Evolutionary conservation across 2,888 invertebrate genomes (phyloP), one percentile per base, ranked within the genome.

Genomic region (Torymus auratus): DNA sequence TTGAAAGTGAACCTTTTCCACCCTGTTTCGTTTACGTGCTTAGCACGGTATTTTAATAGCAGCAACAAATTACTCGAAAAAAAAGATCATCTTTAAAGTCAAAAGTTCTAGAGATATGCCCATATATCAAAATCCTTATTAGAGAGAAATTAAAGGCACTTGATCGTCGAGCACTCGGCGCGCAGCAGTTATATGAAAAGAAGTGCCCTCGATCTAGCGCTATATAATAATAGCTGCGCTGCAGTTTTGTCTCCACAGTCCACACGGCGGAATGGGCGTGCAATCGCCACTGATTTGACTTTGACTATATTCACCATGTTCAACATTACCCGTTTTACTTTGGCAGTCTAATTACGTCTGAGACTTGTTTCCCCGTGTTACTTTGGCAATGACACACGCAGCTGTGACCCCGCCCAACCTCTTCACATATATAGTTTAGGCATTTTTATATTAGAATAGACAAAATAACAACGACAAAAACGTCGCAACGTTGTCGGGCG

Each of bases 401-500:
- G 58, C 71, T 52, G 41, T 41, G 64, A 52, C 28, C 72, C 72
- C 60, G 17, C 52, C 52, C 56, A 20, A 61, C 50, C 55, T 72
- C 73, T 15, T 70, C 52, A 41, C 41, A 50, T 53, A 72, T n/a
- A n/a, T 58, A 72, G 67, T n/a, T 68, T 68, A 68, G 61, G 28
- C 55, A 23, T 67, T 23, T 72, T 67, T 78, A 78, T 41, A 78
- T 28, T 72, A 72, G 67, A 78, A 70, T 3, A 62, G 56, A 70
- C 65, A 56, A 41, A 41, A 41, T 41, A 41, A 41, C 14, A 41
- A 70, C 52, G 17, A 52, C 4, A 20, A 62, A 62, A 71, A 41
- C 41, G 62, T 79, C 69, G 79, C 75, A 80, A 71, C 74, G 75
- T 70, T 58, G 14, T 58, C 20, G 15, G 28, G 14, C 64, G 41